Base-by-base conservation (phyloP, 2,888 invertebrate species). In the Eucera pruinosa region DNA sequence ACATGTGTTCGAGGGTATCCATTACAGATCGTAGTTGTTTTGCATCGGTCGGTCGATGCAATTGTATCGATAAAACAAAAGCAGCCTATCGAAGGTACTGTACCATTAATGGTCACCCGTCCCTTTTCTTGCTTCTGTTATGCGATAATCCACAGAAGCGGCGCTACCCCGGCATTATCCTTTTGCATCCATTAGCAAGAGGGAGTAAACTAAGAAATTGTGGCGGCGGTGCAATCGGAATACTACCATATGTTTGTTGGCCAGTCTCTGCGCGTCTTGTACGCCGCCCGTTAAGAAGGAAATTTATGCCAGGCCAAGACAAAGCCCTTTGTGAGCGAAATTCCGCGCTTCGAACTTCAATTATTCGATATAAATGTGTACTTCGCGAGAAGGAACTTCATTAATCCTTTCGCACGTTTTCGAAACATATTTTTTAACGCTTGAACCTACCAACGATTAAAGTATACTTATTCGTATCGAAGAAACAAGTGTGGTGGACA, bases 1-100 rank as follows among this genome's bases (percentile, higher is more conserved):
- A 60, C 82, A 62, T 70, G 57, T 72, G 61, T 75, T 65, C 55
- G 62, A 60, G 72, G 67, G 83, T 78, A 83, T 82, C 80, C 83
- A 85, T 85, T 85, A 85, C 78, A 72, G 58, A 64, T 36, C 50
- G 33, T 58, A 64, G 69, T 82, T 65, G 75, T 78, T 84, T 85
- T 65, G 60, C 66, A 13, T 48, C 69, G 71, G 71, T 41, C 39
- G 47, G 57, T 50, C 64, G 70, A 9, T 58, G 84, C 86, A 85
- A 85, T 85, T 82, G 85, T 85, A 86, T 74, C 85, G 85, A 85
- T 86, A 85, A 85, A 85, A 84, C 86, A 85, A 86, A 85, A 79
- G 71, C 73, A 45, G 52, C 67, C 77, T 82, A 82, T 86, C 86
- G 78, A 70, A 50, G 64, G 80, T 76, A 84, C 75, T 58, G 78